Percentiles rank a stretch among this genome's conserved stretches.
phyloP scores from a whole-genome alignment of 2,888 invertebrate species.

The Orthosia cruda region DNA sequence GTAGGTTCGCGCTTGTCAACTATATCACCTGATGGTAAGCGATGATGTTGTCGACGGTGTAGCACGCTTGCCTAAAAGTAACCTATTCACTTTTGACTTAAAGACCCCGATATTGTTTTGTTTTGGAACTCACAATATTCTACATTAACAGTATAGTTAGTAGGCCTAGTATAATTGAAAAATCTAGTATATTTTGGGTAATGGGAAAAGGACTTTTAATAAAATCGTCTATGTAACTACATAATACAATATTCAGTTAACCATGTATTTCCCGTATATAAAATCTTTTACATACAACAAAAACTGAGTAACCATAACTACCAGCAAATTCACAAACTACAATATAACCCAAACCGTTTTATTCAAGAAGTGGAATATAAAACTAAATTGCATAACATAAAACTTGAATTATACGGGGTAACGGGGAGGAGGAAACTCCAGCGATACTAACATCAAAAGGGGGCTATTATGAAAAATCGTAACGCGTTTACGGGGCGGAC shows the following conservation, averaged over 20 bases:
- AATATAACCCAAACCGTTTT: slow-evolving; percentile 61
- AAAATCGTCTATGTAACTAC: background rate
- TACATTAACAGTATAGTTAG: too few relatives aligned
- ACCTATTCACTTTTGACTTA: too few relatives aligned
- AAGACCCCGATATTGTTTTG: too few relatives aligned
- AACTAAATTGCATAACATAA: slow-evolving; percentile 85
- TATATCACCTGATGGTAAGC: too few relatives aligned
- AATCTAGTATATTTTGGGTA: too few relatives aligned
- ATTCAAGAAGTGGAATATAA: slow-evolving; percentile 75
- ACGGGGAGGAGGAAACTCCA: slow-evolving; percentile 66
- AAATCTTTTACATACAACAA: background rate
- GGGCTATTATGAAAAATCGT: slow-evolving; percentile 91
- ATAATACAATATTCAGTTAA: background rate
- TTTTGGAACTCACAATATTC: too few relatives aligned
- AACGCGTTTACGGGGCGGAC: slow-evolving; percentile 90
- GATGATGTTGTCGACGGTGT: too few relatives aligned
- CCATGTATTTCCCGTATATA: background rate
- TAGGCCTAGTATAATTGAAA: too few relatives aligned
- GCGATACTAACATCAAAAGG: slow-evolving; percentile 83
- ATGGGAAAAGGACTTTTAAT: background rate
- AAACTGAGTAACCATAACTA: slow-evolving; percentile 7
- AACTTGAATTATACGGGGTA: slow-evolving; percentile 79
- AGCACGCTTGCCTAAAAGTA: too few relatives aligned
- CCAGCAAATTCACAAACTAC: slow-evolving; percentile 53
- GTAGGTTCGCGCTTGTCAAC: too few relatives aligned